phyloP scores from a whole-genome alignment of 1,140 invertebrate genomes.

The Propsilocerus akamusi region DNA sequence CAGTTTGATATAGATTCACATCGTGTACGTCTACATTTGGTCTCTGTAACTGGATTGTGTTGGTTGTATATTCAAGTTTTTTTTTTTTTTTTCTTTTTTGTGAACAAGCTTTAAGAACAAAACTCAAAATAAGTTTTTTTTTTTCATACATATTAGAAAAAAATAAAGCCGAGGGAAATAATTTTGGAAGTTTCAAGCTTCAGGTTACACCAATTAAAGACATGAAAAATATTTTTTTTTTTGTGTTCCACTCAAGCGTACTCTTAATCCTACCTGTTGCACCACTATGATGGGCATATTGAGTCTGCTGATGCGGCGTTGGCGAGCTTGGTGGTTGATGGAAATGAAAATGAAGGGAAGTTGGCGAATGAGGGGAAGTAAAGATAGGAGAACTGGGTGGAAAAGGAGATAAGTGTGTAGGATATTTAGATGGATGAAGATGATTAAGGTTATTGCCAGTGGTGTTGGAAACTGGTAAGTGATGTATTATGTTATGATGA shows the following conservation, averaged over 20 bases:
- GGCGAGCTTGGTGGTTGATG: not conserved
- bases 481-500: slow-evolving; percentile 15
- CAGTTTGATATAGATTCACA: too few species aligned
- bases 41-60: too few species aligned
- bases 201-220: too few species aligned
- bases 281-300: slow-evolving; percentile 16
- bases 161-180: too few species aligned
- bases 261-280: slow-evolving; percentile 26
- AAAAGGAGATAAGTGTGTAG: slow-evolving; percentile 9
- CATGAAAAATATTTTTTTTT: too few species aligned
- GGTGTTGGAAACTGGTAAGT: not conserved
- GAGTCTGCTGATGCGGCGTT: slow-evolving; percentile 20
- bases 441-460: slow-evolving; percentile 8
- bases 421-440: slow-evolving; percentile 10
- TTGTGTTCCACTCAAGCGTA: slow-evolving; percentile 12
- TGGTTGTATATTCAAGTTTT: too few species aligned
- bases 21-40: too few species aligned
- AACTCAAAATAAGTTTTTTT: too few species aligned
- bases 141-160: too few species aligned
- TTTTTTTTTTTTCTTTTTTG: too few species aligned
- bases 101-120: too few species aligned
- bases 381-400: slow-evolving; percentile 15
- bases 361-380: not conserved
- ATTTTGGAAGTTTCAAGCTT: too few species aligned
- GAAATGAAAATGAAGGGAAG: slow-evolving; percentile 4